Base-by-base conservation (phyloP, 1,140 invertebrate genomes). In the Drosophila sulfurigaster region DNA sequence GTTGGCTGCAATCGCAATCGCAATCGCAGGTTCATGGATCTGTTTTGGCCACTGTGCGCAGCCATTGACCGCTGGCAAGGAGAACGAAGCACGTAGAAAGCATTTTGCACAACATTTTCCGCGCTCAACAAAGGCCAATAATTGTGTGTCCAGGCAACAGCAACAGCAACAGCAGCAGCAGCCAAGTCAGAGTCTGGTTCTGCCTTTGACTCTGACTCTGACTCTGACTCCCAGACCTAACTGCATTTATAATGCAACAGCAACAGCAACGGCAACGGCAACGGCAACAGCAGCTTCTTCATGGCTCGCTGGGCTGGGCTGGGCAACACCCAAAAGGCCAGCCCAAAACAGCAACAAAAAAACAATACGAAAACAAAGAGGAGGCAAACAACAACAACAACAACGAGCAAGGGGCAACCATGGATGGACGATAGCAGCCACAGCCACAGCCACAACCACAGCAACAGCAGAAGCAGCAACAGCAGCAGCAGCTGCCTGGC, bases 71-170 rank as follows among this genome's bases (percentile, higher is more conserved):
- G 82, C 82, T 62, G 64, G 32, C 43, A 68, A 46, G 67, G 68
- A 76, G 73, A 70, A 76, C 56, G 69, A 75, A 68, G 74, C 83
- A 87, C 83, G 83, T 88, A 83, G 66, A 75, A 80, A 79, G 83
- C 77, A 80, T 88, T 88, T 88, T 83, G 83, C 83, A 88, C 83
- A 88, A 88, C 77, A 88, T 86, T 86, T 87, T 87, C 82, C 82
- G 79, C 82, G 82, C 82, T 88, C 79, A 51, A 78, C 64, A 79
- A 78, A 71, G 59, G 60, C 67, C 66, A 79, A 87, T 87, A 82
- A 87, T 88, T 87, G 83, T 87, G 80, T 82, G 67, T 74, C 76
- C 79, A 54, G 45, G 63, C 69, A 8, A 28, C 15, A 56, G 16
- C 57, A 15, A 49, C 68, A 30, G 32, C 15, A 57, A 20, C 57